Conservation (phyloP, 1,140 invertebrate genomes). For the Streblospio benedicti region DNA sequence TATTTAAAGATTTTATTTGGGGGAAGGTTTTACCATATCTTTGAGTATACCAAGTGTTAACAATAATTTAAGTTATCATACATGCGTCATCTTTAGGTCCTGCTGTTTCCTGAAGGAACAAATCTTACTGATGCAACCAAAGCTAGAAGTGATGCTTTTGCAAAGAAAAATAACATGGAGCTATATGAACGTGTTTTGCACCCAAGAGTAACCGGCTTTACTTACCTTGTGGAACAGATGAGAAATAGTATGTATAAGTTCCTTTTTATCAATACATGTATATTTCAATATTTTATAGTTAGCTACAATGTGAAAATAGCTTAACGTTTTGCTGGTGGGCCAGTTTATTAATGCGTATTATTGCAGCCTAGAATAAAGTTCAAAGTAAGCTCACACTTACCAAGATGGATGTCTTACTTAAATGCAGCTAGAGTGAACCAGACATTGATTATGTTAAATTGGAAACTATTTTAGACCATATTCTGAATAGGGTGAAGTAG, state of each 20-base stretch:
- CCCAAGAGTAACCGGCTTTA: slow-evolving; percentile 77
- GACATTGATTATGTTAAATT: background rate
- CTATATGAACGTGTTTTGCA: slow-evolving; percentile 68
- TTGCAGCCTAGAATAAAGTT: too few species aligned
- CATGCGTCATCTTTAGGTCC: slow-evolving; percentile 46
- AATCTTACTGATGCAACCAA: slow-evolving; percentile 68
- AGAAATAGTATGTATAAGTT: slow-evolving; percentile 49
- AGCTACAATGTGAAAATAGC: background rate
- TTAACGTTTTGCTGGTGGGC: background rate
- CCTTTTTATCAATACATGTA: background rate
- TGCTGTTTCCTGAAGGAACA: slow-evolving; percentile 83
- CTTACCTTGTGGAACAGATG: slow-evolving; percentile 60
- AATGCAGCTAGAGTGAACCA: background rate
- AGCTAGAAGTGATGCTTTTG: slow-evolving; percentile 63
- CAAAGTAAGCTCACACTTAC: too few species aligned
- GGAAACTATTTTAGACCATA: background rate
- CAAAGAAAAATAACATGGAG: slow-evolving; percentile 58
- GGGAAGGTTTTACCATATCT: background rate
- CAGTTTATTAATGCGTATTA: too few species aligned
- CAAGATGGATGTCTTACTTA: too few species aligned
- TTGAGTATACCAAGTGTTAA: background rate
- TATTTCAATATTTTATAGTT: background rate
- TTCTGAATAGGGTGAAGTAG: too few species aligned
- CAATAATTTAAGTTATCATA: background rate
- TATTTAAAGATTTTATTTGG: slow-evolving; percentile 1